Evolutionary conservation across 23 tunicate genomes (phyloP).

Genomic region (Oikopleura dioica): DNA sequence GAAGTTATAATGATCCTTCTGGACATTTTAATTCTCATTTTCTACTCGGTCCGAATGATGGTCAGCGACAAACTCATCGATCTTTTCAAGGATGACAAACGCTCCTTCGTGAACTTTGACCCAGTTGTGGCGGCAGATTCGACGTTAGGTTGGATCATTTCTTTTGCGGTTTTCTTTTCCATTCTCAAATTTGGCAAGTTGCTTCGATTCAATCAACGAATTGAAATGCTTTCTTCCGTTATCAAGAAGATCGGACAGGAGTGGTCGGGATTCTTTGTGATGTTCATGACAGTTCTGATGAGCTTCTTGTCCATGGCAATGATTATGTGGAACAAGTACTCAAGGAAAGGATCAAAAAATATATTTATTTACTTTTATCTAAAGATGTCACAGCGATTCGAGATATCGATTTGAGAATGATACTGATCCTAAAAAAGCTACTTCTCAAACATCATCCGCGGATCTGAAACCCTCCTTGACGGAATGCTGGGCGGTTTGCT

Average conservation of each 20-base stretch:
- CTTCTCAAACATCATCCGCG: neutral
- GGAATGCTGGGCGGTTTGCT: conserved; percentile 24
- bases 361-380: no score
- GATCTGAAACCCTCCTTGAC: neutral
- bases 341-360: neutral
- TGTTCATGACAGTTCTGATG: conserved; percentile 46
- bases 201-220: conserved; percentile 68
- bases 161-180: conserved; percentile 67
- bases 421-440: no score
- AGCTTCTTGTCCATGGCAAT: conserved; percentile 65
- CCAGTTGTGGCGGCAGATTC: conserved; percentile 49
- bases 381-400: no score
- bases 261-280: conserved; percentile 91
- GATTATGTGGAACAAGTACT: neutral
- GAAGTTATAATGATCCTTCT: neutral
- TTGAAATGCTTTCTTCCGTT: conserved; percentile 78
- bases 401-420: no score
- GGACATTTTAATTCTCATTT: neutral
- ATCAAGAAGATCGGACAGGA: conserved; percentile 65
- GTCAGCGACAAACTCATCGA: neutral
- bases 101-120: conserved; percentile 42
- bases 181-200: conserved; percentile 62
- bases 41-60: neutral
- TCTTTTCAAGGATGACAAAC: neutral
- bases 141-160: conserved; percentile 36